Evolutionary conservation across 2,113 vertebrate species (phyloP).

Genomic region (Piliocolobus tephrosceles): DNA sequence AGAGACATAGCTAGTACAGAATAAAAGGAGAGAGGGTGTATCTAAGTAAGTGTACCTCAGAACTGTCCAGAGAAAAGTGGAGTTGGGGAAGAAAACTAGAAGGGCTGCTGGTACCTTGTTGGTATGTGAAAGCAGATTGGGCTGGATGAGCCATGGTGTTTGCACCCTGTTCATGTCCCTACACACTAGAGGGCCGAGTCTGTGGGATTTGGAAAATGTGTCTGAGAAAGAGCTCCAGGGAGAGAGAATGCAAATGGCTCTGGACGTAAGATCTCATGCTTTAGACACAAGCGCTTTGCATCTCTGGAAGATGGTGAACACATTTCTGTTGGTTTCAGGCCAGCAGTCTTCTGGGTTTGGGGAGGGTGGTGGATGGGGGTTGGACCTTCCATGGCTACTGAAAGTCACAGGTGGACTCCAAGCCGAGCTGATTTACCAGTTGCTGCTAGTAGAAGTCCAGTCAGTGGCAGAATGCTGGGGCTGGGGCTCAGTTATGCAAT

Average conservation of each 20-base stretch:
- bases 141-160: not conserved
- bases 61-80: not conserved
- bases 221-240: not conserved
- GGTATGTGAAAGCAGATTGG: not conserved
- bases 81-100: not conserved
- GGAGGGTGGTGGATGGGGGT: too few species aligned
- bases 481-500: too few species aligned
- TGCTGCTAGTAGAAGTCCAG: too few species aligned
- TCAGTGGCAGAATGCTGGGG: too few species aligned
- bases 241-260: not conserved
- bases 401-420: too few species aligned
- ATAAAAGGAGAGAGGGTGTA: not conserved
- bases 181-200: not conserved
- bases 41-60: not conserved
- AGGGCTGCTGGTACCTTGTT: not conserved
- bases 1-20: not conserved
- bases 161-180: not conserved
- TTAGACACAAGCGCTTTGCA: not conserved
- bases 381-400: too few species aligned
- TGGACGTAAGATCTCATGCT: not conserved
- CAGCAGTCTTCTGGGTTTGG: not conserved
- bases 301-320: not conserved
- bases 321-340: not conserved
- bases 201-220: not conserved
- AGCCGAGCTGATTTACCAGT: too few species aligned